Evolutionary conservation across 2,113 vertebrate species (phyloP), one percentile per base, ranked within the genome.

Genomic region (Lepisosteus osseus): DNA sequence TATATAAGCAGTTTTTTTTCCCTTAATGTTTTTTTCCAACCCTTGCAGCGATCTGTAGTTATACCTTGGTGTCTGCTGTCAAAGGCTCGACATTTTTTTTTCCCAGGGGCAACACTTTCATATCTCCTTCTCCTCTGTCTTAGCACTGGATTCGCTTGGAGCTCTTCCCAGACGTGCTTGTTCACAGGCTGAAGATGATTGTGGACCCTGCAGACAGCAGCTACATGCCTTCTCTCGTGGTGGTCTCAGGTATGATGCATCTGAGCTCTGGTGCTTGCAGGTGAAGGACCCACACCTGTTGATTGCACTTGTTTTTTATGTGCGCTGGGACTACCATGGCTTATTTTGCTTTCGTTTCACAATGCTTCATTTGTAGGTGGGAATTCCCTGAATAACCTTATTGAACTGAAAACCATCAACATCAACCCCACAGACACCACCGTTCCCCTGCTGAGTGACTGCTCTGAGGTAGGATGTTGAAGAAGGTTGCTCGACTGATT

Each of bases 121-220:
- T 17, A 9, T 40, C 7, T 42, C 41, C 66, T 54, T 54, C 7
- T 63, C 12, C 42, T 54, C 55, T 44, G 72, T 74, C 61, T 43
- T 87, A 99, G 97, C 97, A 99, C 77, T 99, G 97, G 97, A 97
- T 99, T 82, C 94, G 97, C 17, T 86, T 99, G 74, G 97, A 99
- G 86, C 92, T 99, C 75, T 99, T 98, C 73, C 94, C 96, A 45
- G 97, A 99, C 68, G 94, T 99, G 72, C 92, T 99, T 8, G 94
- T 99, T 70, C 95, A 99, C 83, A 91, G 94, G 74, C 86, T 99
- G 55, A 98, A 97, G 85, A 97, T 98, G 95, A 88, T 89, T 4
- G 97, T 99, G 3, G 96, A 99, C 76, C 97, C 97, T 41, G 96
- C 96, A 1, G 97, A 99, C 87, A 99, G 97, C 84, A 99, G 97